Percentiles rank a stretch among this genome's conserved stretches.
Conservation (phyloP, 2,888 invertebrate species). For the Cerastis rubricosa region DNA sequence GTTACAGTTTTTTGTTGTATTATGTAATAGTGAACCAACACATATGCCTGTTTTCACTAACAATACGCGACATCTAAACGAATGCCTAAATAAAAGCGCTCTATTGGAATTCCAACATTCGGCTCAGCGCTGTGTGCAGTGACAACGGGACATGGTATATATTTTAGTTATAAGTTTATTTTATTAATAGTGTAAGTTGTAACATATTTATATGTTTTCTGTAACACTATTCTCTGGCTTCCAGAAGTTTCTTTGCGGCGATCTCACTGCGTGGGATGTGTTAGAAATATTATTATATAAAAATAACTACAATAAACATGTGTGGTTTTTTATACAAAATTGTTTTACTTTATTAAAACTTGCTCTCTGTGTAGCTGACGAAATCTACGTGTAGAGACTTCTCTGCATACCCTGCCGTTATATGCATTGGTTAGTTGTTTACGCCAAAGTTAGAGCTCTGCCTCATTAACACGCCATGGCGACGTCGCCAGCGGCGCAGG, state of each 20-base stretch:
- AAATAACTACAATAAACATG: slow-evolving; percentile 82
- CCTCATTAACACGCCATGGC: too few species aligned
- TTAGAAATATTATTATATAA: slow-evolving; percentile 72
- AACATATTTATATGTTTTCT: slow-evolving; percentile 62
- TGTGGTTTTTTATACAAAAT: slow-evolving; percentile 77
- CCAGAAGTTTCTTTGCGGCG: slow-evolving; percentile 74
- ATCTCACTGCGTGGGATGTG: slow-evolving; percentile 78
- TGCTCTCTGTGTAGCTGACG: too few species aligned
- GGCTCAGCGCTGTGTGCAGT: neutral
- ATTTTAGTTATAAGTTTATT: slow-evolving; percentile 50
- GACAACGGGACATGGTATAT: neutral
- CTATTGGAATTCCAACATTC: neutral
- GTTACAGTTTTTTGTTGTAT: neutral
- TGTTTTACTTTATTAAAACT: slow-evolving; percentile 65
- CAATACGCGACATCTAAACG: neutral
- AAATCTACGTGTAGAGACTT: neutral
- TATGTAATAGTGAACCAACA: slow-evolving; percentile 11
- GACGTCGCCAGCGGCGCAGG: too few species aligned
- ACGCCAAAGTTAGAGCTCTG: too few species aligned
- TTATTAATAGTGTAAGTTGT: slow-evolving; percentile 59
- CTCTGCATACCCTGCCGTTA: neutral
- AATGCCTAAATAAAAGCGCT: neutral
- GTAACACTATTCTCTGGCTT: slow-evolving; percentile 68
- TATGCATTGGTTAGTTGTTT: neutral
- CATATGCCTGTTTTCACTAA: neutral